phyloP scores from a whole-genome alignment of 2,888 invertebrate genomes.

The Orchestes rusci region DNA sequence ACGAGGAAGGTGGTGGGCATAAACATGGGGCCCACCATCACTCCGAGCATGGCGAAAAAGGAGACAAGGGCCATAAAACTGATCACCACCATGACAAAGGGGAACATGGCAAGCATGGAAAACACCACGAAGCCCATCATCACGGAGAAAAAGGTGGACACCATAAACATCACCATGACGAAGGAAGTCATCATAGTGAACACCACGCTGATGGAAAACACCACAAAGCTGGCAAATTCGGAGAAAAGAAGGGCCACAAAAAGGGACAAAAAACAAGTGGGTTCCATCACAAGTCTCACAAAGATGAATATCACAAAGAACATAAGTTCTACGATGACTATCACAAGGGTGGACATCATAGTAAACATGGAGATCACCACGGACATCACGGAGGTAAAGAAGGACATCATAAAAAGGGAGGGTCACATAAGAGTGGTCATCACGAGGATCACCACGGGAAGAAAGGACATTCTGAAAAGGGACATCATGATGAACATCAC shows the following conservation, averaged over 20 bases:
- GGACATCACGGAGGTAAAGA: conserved; percentile 71
- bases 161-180: conserved; percentile 74
- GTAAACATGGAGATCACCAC: conserved; percentile 73
- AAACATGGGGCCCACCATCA: conserved; percentile 62
- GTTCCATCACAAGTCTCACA: conserved; percentile 78
- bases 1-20: conserved; percentile 62
- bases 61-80: conserved; percentile 68
- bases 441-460: conserved; percentile 76
- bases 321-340: conserved; percentile 85
- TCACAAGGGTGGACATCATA: conserved; percentile 77
- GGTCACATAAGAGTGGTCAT: conserved; percentile 69
- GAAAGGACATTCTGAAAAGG: conserved; percentile 76
- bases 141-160: conserved; percentile 72
- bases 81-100: conserved; percentile 73
- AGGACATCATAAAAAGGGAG: conserved; percentile 76
- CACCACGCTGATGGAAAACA: conserved; percentile 73
- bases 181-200: conserved; percentile 66
- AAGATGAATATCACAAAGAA: conserved; percentile 80
- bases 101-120: conserved; percentile 66
- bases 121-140: conserved; percentile 70
- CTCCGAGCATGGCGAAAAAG: conserved; percentile 66
- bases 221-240: conserved; percentile 72
- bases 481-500: conserved; percentile 76
- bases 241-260: conserved; percentile 77
- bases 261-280: conserved; percentile 79